Conservation (phyloP, 1,140 invertebrate species). For the Eubasilissa regina region DNA sequence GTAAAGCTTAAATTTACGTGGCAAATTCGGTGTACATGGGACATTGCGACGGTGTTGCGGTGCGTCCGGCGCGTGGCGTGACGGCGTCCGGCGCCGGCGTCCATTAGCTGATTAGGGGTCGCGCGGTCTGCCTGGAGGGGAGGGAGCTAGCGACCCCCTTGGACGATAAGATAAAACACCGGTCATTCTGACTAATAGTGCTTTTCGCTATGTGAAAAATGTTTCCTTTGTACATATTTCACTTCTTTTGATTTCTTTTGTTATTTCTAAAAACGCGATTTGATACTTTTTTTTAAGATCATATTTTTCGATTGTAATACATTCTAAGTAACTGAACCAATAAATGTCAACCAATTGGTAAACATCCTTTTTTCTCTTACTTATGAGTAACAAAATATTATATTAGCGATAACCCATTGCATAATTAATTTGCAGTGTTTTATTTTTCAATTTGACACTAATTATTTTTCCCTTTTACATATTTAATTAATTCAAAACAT, state of each 20-base stretch:
- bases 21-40: background rate
- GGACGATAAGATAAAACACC: slow-evolving; percentile 40
- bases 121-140: background rate
- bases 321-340: background rate
- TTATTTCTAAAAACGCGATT: background rate
- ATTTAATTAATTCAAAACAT: no score
- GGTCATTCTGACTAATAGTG: slow-evolving; percentile 35
- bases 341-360: no score
- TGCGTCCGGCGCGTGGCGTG: slow-evolving; percentile 48
- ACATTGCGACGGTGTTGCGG: background rate
- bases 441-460: no score
- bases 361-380: no score
- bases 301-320: background rate
- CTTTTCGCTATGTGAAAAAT: slow-evolving; percentile 8
- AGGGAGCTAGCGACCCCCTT: slow-evolving; percentile 16
- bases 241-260: slow-evolving; percentile 1
- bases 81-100: slow-evolving; percentile 48
- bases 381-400: no score
- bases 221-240: slow-evolving; percentile 19
- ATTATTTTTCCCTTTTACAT: no score
- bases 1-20: slow-evolving; percentile 3
- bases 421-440: no score
- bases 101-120: slow-evolving; percentile 54
- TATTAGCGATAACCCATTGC: no score
- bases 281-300: background rate